Conservation (phyloP, 2,888 invertebrate genomes). For the Synanthedon andrenaeformis region DNA sequence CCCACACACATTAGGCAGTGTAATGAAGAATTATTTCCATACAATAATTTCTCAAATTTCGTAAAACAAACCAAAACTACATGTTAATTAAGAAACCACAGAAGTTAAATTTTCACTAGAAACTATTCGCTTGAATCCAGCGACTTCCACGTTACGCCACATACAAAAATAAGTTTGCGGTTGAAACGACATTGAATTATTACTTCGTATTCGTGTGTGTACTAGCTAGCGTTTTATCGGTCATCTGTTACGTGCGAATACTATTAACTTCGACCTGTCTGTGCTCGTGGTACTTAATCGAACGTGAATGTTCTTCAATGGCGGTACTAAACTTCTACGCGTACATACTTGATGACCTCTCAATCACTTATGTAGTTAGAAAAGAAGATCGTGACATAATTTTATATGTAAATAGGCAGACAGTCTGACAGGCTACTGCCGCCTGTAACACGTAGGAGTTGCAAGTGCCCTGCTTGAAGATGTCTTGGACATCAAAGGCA, state of each 20-base stretch:
- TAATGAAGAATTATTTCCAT: no score
- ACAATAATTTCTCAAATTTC: no score
- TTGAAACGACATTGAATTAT: conserved; percentile 37
- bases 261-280: conserved; percentile 49
- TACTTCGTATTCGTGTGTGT: conserved; percentile 47
- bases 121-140: no score
- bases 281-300: conserved; percentile 18
- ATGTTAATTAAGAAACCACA: no score
- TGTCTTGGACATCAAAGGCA: no score
- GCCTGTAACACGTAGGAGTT: no score
- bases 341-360: neutral
- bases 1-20: no score
- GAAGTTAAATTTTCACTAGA: no score
- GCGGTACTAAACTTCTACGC: conserved; percentile 15
- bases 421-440: no score
- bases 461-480: no score
- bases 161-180: neutral
- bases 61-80: no score
- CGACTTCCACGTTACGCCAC: neutral
- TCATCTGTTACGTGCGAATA: conserved; percentile 56
- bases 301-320: conserved; percentile 14
- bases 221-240: conserved; percentile 58
- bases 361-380: neutral
- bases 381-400: neutral
- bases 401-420: no score